phyloP scores from a whole-genome alignment of 2,113 vertebrate genomes.

The Calypte anna region DNA sequence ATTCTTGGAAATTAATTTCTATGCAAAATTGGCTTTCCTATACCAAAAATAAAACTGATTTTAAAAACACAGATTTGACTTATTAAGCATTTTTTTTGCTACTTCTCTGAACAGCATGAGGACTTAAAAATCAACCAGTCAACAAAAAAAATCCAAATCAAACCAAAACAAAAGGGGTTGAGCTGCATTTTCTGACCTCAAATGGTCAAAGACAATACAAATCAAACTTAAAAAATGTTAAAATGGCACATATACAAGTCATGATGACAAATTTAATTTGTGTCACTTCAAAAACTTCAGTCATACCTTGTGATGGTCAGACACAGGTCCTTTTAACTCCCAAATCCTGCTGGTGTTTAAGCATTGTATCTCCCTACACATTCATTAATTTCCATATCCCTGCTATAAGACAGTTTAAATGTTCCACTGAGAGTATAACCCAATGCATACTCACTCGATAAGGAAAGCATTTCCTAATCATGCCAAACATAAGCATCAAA shows the following conservation, averaged over 20 bases:
- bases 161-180: not conserved
- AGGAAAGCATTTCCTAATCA: not conserved
- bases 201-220: not conserved
- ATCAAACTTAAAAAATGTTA: not conserved
- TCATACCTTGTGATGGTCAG: not conserved
- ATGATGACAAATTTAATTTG: not conserved
- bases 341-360: not conserved
- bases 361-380: not conserved
- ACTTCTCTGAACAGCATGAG: not conserved
- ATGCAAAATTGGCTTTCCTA: not conserved
- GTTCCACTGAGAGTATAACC: not conserved
- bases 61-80: not conserved
- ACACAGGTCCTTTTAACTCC: not conserved
- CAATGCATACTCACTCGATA: not conserved
- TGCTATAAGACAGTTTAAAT: not conserved
- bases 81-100: not conserved
- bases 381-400: not conserved
- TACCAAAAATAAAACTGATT: not conserved
- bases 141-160: too few species aligned
- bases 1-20: not conserved
- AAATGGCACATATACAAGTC: not conserved
- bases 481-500: not conserved
- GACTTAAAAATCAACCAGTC: not conserved
- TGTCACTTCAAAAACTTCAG: not conserved
- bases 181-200: not conserved